Conservation (phyloP, 2,888 invertebrate species). For the Axea sp. region DNA sequence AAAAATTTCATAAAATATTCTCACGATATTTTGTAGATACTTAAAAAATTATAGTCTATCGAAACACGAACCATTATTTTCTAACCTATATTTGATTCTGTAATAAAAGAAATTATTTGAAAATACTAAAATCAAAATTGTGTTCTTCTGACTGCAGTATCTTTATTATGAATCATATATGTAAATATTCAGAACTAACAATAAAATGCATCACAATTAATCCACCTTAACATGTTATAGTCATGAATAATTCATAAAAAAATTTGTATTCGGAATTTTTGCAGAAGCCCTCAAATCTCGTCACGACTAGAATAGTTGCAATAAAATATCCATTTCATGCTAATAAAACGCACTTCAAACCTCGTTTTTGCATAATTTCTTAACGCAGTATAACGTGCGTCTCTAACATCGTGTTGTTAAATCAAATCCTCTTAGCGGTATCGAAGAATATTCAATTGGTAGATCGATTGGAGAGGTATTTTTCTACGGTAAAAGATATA, state of each 20-base stretch:
- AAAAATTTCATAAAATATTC: too few relatives aligned
- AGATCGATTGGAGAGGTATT: constrained; percentile 33
- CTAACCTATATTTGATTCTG: background rate
- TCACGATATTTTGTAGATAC: too few relatives aligned
- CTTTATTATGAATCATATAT: constrained; percentile 42
- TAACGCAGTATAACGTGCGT: constrained; percentile 34
- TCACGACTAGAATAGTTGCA: constrained; percentile 6
- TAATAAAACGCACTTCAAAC: constrained; percentile 49
- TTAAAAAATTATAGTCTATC: constrained; percentile 11
- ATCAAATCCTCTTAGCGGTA: constrained; percentile 41
- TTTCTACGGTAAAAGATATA: constrained; percentile 24
- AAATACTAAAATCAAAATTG: constrained; percentile 31
- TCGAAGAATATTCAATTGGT: constrained; percentile 53
- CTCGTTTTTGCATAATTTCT: constrained; percentile 33
- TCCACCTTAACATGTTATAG: constrained; percentile 43
- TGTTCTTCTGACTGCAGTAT: background rate
- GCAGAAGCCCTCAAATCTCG: constrained; percentile 19
- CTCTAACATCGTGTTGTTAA: constrained; percentile 25
- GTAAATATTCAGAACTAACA: constrained; percentile 36
- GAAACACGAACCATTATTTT: constrained; percentile 36
- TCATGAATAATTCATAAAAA: constrained; percentile 58
- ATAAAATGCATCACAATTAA: constrained; percentile 53
- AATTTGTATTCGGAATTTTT: constrained; percentile 48
- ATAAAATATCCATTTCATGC: constrained; percentile 43
- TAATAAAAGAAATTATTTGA: constrained; percentile 25